phyloP scores from a whole-genome alignment of 37 sponge, comb jelly and placozoan species.

The Amphimedon queenslandica region DNA sequence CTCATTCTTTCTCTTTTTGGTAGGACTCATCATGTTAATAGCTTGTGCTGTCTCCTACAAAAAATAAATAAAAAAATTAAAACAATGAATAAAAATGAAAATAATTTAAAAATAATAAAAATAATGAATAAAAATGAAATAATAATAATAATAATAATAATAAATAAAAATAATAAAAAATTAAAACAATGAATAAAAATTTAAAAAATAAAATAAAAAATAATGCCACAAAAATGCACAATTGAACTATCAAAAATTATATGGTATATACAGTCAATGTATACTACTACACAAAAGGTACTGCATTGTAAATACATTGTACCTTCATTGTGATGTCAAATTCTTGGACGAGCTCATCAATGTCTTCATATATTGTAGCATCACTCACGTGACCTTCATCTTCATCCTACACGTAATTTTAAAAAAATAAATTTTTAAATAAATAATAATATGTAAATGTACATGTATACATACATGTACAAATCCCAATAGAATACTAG shows the following conservation, averaged over 20 bases:
- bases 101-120: too few relatives aligned
- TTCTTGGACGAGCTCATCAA: slow-evolving; percentile 55
- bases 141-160: too few relatives aligned
- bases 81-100: too few relatives aligned
- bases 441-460: background rate
- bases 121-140: too few relatives aligned
- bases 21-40: slow-evolving; percentile 39
- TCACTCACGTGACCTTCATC: slow-evolving; percentile 49
- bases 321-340: slow-evolving; percentile 30
- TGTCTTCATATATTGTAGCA: slow-evolving; percentile 53
- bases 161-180: too few relatives aligned
- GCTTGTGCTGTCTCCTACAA: slow-evolving; percentile 31
- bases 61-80: too few relatives aligned
- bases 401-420: background rate
- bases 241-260: too few relatives aligned
- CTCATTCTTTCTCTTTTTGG: slow-evolving; percentile 6
- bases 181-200: too few relatives aligned
- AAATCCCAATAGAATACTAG: background rate
- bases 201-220: too few relatives aligned
- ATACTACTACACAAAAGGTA: too few relatives aligned
- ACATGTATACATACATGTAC: background rate
- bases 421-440: background rate
- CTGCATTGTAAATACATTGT: too few relatives aligned
- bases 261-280: too few relatives aligned
- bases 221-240: background rate